These are phyloP conservation scores for Steinernema feltiae DNA, from an alignment of 1,140 invertebrate genomes.

Conservation along the genomic window DNA sequence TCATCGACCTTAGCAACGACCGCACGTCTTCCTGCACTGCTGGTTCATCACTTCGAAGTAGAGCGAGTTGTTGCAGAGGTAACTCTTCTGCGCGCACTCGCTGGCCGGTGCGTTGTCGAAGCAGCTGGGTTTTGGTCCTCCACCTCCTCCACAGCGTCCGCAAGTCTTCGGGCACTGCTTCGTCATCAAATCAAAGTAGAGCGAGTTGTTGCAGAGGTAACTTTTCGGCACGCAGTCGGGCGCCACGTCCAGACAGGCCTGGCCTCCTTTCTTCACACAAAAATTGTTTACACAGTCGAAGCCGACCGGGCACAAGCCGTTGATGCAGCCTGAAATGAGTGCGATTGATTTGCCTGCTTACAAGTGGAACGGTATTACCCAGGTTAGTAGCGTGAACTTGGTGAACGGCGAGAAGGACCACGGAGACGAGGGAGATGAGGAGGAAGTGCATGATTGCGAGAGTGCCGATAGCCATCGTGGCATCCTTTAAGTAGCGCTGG, in stretches of 20 bases:
- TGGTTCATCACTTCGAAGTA: conserved; percentile 23
- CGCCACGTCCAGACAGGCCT: background rate
- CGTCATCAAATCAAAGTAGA: conserved; percentile 26
- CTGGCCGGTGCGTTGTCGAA: too few species aligned
- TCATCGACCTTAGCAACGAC: background rate
- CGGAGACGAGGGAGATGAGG: background rate
- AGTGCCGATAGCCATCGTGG: background rate
- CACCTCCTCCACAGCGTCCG: background rate
- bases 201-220: conserved; percentile 20
- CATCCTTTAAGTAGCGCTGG: too few species aligned
- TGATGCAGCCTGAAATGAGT: background rate
- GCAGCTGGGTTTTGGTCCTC: too few species aligned
- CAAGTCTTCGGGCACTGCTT: conserved; percentile 23
- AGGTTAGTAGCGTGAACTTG: too few species aligned
- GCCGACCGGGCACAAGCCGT: background rate
- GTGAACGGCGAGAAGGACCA: background rate
- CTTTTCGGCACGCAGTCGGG: background rate
- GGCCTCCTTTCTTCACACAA: background rate
- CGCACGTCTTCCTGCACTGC: conserved; percentile 23
- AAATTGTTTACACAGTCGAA: background rate
- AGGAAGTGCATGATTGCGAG: background rate
- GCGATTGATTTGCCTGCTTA: background rate
- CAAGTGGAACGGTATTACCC: too few species aligned
- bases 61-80: conserved; percentile 23
- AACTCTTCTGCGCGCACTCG: background rate